Base-by-base conservation (phyloP, 92 coral and sea anemone species). In the Zoanthus solanderi region DNA sequence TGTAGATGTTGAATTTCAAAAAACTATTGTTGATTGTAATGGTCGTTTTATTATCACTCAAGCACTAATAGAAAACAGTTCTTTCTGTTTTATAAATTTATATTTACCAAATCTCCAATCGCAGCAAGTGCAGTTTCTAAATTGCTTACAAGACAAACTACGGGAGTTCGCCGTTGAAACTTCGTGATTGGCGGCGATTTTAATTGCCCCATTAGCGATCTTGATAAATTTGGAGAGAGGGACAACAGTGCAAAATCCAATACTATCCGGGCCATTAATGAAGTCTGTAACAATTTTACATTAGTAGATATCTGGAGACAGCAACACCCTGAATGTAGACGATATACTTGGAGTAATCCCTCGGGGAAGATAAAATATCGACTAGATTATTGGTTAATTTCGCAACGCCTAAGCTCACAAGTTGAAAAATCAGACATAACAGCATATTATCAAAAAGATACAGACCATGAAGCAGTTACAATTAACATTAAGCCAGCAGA, bases 381-480 rank as follows among this genome's bases (percentile, higher is more conserved):
- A 69, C 78, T 87, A 11, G 90, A 87, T 79, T 87, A 76, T 11
- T 87, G 85, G 87, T 28, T 81, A 50, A 42, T 88, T 15, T 88
- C 87, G 50, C 65, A 80, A 71, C 87, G 72, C 31, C 54, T 79
- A n/a, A 44, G 66, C 15, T n/a, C 60, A 5, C 58, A 67, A 9
- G 57, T 79, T 32, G 16, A n/a, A 12, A 72, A 79, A 69, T 66
- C 90, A 18, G 90, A 71, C 32, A 72, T 71, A 18, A 79, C 6
- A 42, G 58, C 75, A 11, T 88, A 80, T 34, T 79, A 72, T 72
- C 47, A 71, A 71, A 71, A 37, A 13, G 87, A 88, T 29, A 78
- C 87, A 69, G 87, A 88, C n/a, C 90, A 88, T 60, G 50, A 34
- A 15, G 78, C 86, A 50, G 54, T 79, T 42, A 78, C 85, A 53